These are phyloP conservation scores for Gorsachius magnificus DNA, from an alignment of 2,797 vertebrate species.

Conservation along the genomic window DNA sequence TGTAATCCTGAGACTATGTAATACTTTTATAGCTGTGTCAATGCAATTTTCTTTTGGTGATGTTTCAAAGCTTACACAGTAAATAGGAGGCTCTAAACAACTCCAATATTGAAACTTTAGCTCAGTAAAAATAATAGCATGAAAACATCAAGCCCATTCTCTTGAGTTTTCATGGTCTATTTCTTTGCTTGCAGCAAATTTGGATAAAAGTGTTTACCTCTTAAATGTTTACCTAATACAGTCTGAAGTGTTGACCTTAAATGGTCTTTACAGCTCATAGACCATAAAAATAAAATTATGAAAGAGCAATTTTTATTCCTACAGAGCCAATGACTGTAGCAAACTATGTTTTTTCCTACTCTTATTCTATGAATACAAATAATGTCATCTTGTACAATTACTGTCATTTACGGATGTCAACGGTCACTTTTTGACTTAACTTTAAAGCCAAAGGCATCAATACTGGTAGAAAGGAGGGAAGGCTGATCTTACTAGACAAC, in stretches of 20 bases:
- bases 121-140: constrained; percentile 66
- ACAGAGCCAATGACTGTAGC: constrained; percentile 55
- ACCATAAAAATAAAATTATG: constrained; percentile 70
- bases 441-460: not conserved
- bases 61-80: not conserved
- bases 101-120: constrained; percentile 41
- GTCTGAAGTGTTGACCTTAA: constrained; percentile 73
- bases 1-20: not conserved
- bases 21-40: not conserved
- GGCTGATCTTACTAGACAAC: not conserved
- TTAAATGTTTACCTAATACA: constrained; percentile 76
- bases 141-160: constrained; percentile 65
- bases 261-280: constrained; percentile 73
- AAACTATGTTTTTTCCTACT: not conserved
- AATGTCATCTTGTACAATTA: constrained; percentile 44
- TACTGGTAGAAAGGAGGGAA: not conserved
- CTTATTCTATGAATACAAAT: constrained; percentile 24
- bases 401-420: constrained; percentile 1
- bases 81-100: constrained; percentile 1
- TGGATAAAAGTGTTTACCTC: constrained; percentile 74
- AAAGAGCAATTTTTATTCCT: constrained; percentile 69
- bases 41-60: constrained; percentile 7
- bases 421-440: constrained; percentile 28
- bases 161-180: constrained; percentile 77
- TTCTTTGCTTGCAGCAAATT: constrained; percentile 74